Percentiles rank a stretch among this genome's conserved stretches.
Conservation (phyloP, 2,113 vertebrate genomes). For the Burhinus bistriatus region DNA sequence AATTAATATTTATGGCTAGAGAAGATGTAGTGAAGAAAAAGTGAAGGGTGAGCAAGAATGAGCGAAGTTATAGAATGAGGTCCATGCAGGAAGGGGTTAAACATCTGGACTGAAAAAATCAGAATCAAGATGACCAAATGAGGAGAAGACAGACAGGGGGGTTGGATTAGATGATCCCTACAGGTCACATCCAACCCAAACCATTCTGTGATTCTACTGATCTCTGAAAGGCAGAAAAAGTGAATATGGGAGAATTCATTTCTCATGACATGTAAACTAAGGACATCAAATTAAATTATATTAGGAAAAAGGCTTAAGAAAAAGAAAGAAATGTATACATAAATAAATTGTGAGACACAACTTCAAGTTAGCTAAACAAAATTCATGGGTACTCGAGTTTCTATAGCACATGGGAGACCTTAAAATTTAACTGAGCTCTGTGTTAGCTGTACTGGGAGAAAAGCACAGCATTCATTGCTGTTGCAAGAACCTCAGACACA, state of each 20-base stretch:
- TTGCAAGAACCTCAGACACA: background rate
- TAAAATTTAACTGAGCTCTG: background rate
- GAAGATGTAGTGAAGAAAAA: background rate
- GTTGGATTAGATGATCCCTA: background rate
- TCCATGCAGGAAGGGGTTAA: background rate
- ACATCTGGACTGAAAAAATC: background rate
- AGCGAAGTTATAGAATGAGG: background rate
- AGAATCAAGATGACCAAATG: background rate
- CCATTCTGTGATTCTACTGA: background rate
- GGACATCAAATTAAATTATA: background rate
- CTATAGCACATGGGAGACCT: background rate
- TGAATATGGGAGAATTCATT: background rate
- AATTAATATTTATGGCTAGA: background rate
- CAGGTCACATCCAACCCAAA: background rate
- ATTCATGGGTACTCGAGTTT: background rate
- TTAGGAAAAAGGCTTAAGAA: background rate
- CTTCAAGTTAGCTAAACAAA: background rate
- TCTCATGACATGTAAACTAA: background rate
- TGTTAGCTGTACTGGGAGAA: background rate
- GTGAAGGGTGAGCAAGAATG: background rate
- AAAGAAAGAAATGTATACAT: background rate
- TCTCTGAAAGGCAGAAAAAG: background rate
- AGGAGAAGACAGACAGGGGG: background rate
- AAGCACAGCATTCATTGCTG: background rate
- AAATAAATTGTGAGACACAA: background rate